Percentiles rank a stretch among this genome's conserved stretches.
phyloP scores from a whole-genome alignment of 2,797 vertebrate species.

The Halcyon badia region DNA sequence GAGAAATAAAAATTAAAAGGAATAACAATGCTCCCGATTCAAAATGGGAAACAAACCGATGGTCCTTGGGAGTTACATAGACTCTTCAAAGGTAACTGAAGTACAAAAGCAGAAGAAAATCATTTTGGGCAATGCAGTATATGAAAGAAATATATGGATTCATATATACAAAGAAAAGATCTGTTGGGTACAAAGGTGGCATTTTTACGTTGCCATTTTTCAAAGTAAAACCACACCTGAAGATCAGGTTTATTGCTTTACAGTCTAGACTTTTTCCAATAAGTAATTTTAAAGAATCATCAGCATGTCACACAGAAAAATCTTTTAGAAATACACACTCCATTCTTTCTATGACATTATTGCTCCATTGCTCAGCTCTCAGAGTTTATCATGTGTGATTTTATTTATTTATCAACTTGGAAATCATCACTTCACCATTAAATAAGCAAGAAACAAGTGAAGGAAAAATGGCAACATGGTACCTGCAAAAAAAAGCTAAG shows the following conservation, averaged over 20 bases:
- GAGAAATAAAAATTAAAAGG: not conserved
- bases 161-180: not conserved
- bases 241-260: constrained; percentile 31
- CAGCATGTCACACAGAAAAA: constrained; percentile 26
- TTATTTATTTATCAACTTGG: constrained; percentile 46
- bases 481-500: not conserved
- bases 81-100: not conserved
- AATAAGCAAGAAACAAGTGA: not conserved
- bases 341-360: not conserved
- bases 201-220: constrained; percentile 23
- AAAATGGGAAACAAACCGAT: not conserved
- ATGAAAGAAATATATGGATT: not conserved
- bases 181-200: not conserved
- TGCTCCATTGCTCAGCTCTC: not conserved
- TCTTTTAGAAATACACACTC: not conserved
- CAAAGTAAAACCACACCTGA: constrained; percentile 20
- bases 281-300: constrained; percentile 36
- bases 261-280: not conserved
- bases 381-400: not conserved
- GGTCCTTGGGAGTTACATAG: not conserved
- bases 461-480: not conserved
- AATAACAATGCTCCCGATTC: not conserved
- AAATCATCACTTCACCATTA: constrained; percentile 39
- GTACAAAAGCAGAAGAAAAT: not conserved
- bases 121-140: not conserved